Conservation (phyloP, 2,113 vertebrate species). For the Sceloporus tristichus region DNA sequence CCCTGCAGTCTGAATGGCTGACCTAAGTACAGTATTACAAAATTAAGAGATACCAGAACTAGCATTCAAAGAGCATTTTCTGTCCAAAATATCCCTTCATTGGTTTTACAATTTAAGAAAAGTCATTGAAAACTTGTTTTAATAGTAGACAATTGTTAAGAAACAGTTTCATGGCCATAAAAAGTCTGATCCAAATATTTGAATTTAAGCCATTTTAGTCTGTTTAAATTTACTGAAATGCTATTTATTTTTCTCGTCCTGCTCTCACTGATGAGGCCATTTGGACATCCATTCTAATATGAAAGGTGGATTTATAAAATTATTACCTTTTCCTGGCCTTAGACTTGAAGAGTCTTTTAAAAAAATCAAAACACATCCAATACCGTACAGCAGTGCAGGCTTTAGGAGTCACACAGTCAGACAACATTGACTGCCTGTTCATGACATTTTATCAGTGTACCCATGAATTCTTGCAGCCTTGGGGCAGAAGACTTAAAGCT, state of each 20-base stretch:
- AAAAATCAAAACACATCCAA: too few relatives aligned
- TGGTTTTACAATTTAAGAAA: not conserved
- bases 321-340: too few relatives aligned
- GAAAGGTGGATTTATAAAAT: too few relatives aligned
- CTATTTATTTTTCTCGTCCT: not conserved
- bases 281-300: too few relatives aligned
- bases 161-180: slow-evolving; percentile 26
- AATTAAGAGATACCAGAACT: slow-evolving; percentile 43
- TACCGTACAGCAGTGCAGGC: too few relatives aligned
- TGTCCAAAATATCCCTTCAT: slow-evolving; percentile 1
- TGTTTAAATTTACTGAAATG: not conserved
- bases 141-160: slow-evolving; percentile 48
- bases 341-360: too few relatives aligned
- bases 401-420: too few relatives aligned
- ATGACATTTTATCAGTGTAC: too few relatives aligned
- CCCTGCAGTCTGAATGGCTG: slow-evolving; percentile 41
- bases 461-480: too few relatives aligned
- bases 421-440: too few relatives aligned
- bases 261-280: too few relatives aligned
- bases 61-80: slow-evolving; percentile 51
- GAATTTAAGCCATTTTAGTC: not conserved
- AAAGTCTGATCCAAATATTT: not conserved
- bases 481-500: too few relatives aligned
- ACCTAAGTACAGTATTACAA: slow-evolving; percentile 40
- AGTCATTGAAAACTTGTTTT: slow-evolving; percentile 56